Percentiles rank a stretch among this genome's conserved stretches.
These are phyloP conservation scores for Actinemys pallida DNA, from an alignment of 2,113 vertebrate genomes.

Conservation along the genomic window DNA sequence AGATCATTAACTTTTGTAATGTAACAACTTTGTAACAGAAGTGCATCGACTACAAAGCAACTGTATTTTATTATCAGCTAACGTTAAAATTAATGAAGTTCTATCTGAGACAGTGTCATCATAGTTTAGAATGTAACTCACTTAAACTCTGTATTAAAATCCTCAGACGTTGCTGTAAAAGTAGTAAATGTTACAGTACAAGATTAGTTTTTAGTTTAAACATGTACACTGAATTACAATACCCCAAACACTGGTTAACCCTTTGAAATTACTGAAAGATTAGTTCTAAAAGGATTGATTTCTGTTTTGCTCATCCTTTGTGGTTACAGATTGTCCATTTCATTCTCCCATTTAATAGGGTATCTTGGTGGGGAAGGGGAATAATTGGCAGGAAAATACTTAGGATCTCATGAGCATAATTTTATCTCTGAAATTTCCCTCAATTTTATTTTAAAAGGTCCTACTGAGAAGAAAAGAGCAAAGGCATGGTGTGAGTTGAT, in stretches of 20 bases:
- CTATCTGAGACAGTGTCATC: not conserved
- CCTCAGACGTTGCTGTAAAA: not conserved
- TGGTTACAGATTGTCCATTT: not conserved
- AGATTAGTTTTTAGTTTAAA: not conserved
- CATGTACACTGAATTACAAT: not conserved
- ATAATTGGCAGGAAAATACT: not conserved
- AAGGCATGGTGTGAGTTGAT: not conserved
- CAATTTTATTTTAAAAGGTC: not conserved
- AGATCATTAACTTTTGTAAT: not conserved
- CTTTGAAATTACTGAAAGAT: not conserved
- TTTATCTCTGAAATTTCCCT: not conserved
- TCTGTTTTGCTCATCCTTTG: not conserved
- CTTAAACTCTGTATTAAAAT: not conserved
- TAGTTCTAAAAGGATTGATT: not conserved
- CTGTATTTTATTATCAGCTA: not conserved
- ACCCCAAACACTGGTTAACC: not conserved
- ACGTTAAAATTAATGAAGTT: not conserved
- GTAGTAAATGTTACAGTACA: not conserved
- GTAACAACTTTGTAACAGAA: not conserved
- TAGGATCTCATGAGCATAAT: not conserved
- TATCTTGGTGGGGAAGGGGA: not conserved
- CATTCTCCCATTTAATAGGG: not conserved
- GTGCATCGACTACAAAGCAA: not conserved
- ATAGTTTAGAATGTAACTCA: not conserved
- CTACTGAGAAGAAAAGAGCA: not conserved